Evolutionary conservation across 2,113 vertebrate species (phyloP).

Genomic region (Indicator indicator): DNA sequence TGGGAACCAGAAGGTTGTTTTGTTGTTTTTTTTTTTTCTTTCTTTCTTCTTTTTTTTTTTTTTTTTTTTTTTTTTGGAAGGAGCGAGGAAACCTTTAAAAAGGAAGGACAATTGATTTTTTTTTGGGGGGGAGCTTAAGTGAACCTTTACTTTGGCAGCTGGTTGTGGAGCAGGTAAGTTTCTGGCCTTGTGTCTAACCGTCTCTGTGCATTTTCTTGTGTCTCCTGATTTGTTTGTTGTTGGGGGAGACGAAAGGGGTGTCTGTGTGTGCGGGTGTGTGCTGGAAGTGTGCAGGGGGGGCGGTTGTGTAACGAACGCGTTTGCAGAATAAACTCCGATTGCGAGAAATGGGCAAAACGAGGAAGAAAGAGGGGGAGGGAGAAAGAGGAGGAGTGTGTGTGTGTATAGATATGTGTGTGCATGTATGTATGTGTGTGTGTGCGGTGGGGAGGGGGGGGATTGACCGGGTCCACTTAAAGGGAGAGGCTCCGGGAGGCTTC

Average conservation of each 20-base stretch:
- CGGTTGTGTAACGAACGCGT: constrained; percentile 85
- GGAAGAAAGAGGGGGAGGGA: constrained; percentile 63
- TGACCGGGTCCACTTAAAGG: constrained; percentile 64
- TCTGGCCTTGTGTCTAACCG: constrained; percentile 85
- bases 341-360: constrained; percentile 72
- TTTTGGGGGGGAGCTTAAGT: constrained; percentile 85
- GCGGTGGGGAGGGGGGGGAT: constrained; percentile 25
- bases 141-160: constrained; percentile 92
- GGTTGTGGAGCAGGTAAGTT: constrained; percentile 98
- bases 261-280: constrained; percentile 19
- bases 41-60: not conserved
- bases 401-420: not conserved
- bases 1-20: constrained; percentile 83
- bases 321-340: constrained; percentile 75
- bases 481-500: constrained; percentile 59
- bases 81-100: constrained; percentile 81
- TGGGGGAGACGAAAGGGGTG: constrained; percentile 52
- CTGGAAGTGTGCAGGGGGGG: not conserved
- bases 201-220: constrained; percentile 73
- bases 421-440: not conserved
- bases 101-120: constrained; percentile 90
- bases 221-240: constrained; percentile 70
- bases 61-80: constrained; percentile 65
- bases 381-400: constrained; percentile 55
- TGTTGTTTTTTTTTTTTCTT: not conserved